Percentiles rank a stretch among this genome's conserved stretches.
These are phyloP conservation scores for Regulus satrapa DNA, from an alignment of 2,113 vertebrate genomes.

Conservation along the genomic window DNA sequence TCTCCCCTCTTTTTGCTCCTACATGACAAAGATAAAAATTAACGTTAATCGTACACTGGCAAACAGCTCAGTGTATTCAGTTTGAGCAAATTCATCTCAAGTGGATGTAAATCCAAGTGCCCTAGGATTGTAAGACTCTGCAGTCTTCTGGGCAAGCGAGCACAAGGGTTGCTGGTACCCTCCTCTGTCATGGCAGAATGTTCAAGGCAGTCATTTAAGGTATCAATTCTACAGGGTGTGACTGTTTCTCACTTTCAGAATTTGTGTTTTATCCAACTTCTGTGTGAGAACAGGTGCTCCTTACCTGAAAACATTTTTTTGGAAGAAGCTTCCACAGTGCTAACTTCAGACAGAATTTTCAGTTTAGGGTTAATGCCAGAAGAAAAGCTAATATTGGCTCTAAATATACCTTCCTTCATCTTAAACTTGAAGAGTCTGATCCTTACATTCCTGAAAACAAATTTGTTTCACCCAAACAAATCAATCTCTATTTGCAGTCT, in stretches of 20 bases:
- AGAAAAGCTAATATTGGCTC: not conserved
- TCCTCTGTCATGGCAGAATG: not conserved
- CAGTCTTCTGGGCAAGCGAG: not conserved
- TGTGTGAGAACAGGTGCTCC: not conserved
- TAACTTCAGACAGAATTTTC: not conserved
- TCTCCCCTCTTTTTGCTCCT: not conserved
- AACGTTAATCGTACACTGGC: not conserved
- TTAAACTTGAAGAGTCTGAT: not conserved
- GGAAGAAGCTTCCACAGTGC: not conserved
- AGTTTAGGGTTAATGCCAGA: not conserved
- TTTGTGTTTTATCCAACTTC: not conserved
- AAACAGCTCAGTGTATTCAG: not conserved
- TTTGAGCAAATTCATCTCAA: not conserved
- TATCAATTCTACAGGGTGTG: not conserved
- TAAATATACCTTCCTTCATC: not conserved
- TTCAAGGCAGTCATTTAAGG: not conserved
- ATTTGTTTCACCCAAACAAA: constrained; percentile 24
- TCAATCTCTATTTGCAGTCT: constrained; percentile 56
- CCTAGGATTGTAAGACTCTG: not conserved
- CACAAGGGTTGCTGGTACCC: not conserved
- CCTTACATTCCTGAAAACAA: not conserved
- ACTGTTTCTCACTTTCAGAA: not conserved
- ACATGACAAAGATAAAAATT: not conserved
- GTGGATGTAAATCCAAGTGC: not conserved
- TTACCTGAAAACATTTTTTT: not conserved